Base-by-base conservation (phyloP, 2,797 vertebrate genomes). In the Perodicticus potto region DNA sequence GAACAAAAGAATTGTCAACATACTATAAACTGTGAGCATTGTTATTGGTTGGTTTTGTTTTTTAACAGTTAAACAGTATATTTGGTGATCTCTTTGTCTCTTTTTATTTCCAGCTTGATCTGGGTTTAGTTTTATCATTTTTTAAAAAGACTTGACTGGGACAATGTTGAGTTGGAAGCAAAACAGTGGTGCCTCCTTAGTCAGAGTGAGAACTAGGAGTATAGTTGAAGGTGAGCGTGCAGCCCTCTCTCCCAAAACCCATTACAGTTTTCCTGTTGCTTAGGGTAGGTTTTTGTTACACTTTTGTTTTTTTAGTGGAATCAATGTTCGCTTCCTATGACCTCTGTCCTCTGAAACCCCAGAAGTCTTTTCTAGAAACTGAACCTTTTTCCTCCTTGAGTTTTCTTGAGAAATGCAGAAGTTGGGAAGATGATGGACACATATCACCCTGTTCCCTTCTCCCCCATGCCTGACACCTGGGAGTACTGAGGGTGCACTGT, bases 1-100 rank as follows among this genome's bases (percentile, higher is more conserved):
- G 61, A 95, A 96, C 95, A 96, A 97, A 99, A 98, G 99, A 98
- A 99, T 97, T 97, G 98, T 98, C 97, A 97, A 98, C 98, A 98
- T 98, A 98, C 98, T 98, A 97, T 98, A 98, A 98, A 98, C 97
- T 98, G 97, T 83, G 97, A 99, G 98, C 91, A 81, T 87, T 96
- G 53, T 32, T 94, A 82, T 82, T 29, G 94, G 86, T 93, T 96
- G 61, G 13, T 96, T 97, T 96, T 98, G 98, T 98, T 98, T 98
- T 98, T n/a, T 74, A 97, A 97, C 94, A 93, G 97, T 97, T 97
- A 96, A 97, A 97, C 96, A 94, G 97, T 99, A 97, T 98, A 98
- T 98, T 98, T 92, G 96, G 96, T 98, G 97, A 95, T 96, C 78
- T 96, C 70, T 94, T 84, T n/a, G 97, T 97, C 89, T 90, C 32